These are phyloP conservation scores for Sapayoa aenigma DNA, from an alignment of 2,113 vertebrate species.

Conservation along the genomic window DNA sequence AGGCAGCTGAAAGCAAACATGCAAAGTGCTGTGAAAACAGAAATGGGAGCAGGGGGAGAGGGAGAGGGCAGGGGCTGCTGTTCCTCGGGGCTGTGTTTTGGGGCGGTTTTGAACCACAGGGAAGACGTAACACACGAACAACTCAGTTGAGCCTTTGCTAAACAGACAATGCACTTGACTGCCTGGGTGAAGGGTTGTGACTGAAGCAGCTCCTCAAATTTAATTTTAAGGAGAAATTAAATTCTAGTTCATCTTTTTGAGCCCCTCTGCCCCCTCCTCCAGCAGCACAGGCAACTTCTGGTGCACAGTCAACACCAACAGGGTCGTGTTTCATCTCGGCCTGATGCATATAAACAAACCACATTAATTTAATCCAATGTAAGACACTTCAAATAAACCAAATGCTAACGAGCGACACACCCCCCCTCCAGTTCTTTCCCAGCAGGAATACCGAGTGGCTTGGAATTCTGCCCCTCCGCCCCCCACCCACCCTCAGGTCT, in stretches of 20 bases:
- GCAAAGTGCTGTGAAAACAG: not conserved
- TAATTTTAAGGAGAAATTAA: not conserved
- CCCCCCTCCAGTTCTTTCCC: not conserved
- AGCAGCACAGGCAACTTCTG: not conserved
- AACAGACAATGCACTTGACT: not conserved
- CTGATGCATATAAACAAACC: constrained; percentile 43
- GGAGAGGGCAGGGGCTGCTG: no score
- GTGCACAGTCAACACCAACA: not conserved
- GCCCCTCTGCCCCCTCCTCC: not conserved
- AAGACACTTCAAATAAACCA: constrained; percentile 60
- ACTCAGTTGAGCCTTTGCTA: not conserved
- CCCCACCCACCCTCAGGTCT: constrained; percentile 57
- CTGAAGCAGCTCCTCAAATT: not conserved
- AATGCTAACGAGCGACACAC: not conserved
- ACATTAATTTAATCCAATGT: not conserved
- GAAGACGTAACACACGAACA: not conserved
- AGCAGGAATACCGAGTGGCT: not conserved
- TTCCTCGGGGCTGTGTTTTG: not conserved
- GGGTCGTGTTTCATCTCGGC: not conserved
- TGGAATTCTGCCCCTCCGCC: not conserved
- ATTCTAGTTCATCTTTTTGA: not conserved
- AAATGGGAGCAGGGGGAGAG: not conserved
- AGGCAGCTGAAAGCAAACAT: not conserved
- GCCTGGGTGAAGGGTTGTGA: not conserved
- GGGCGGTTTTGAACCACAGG: not conserved